Evolutionary conservation across 2,113 vertebrate species (phyloP).

Genomic region (Brachypteracias leptosomus): DNA sequence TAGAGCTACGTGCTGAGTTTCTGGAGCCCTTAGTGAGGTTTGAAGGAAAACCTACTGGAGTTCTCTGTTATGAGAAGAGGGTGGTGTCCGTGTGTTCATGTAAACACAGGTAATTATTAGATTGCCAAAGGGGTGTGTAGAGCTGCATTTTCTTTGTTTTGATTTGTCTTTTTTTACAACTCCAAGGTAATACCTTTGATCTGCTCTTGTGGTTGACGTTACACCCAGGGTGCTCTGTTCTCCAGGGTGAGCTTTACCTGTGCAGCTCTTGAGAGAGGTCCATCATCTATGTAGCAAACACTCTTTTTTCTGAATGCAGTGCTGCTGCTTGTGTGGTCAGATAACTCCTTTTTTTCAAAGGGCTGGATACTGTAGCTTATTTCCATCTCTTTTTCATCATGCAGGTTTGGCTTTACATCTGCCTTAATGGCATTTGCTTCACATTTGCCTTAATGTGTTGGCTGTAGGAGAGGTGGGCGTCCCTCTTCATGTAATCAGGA

Average conservation of each 20-base stretch:
- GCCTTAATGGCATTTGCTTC: not conserved
- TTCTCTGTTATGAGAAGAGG: not conserved
- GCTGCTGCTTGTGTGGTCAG: not conserved
- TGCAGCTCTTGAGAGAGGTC: not conserved
- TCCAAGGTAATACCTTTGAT: constrained; percentile 8
- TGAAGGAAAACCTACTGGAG: not conserved
- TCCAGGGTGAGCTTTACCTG: not conserved
- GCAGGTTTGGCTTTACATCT: not conserved
- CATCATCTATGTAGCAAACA: not conserved
- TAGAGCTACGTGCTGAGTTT: not conserved
- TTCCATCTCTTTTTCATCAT: not conserved
- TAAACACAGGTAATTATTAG: not conserved
- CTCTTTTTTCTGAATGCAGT: not conserved
- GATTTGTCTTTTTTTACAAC: not conserved
- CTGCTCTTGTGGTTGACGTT: not conserved
- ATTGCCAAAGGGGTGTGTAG: not conserved
- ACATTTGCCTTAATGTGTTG: not conserved
- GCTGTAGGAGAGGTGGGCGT: not conserved
- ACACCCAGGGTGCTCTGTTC: not conserved
- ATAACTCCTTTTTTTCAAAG: not conserved
- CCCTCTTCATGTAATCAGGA: not conserved
- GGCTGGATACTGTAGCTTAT: not conserved
- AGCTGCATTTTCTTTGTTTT: not conserved
- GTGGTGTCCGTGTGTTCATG: not conserved
- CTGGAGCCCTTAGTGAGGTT: not conserved